phyloP scores from a whole-genome alignment of 2,888 invertebrate genomes.

The Habrosyne pyritoides region DNA sequence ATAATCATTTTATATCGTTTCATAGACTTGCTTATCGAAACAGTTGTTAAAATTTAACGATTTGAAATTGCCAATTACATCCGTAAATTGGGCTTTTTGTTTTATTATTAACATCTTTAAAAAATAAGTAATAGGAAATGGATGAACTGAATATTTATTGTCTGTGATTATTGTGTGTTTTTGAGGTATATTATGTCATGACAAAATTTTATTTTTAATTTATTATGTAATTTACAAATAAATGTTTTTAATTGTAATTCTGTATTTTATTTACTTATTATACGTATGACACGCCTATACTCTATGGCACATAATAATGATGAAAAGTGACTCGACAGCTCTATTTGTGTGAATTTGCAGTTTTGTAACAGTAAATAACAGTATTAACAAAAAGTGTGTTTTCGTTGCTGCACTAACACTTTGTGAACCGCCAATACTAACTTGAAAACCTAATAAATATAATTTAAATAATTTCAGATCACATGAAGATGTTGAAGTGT shows the following conservation, averaged over 20 bases:
- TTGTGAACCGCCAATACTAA: background rate
- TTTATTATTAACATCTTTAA: background rate
- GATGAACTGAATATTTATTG: conserved; percentile 15
- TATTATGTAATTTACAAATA: conserved; percentile 50
- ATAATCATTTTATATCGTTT: background rate
- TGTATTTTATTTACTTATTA: conserved; percentile 26
- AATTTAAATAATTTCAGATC: conserved; percentile 50
- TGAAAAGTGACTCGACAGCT: too few relatives aligned
- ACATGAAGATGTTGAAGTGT: conserved; percentile 29
- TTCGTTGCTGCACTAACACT: conserved; percentile 1
- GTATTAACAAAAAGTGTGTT: background rate
- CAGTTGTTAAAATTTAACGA: background rate
- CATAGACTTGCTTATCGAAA: background rate
- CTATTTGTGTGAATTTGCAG: conserved; percentile 6
- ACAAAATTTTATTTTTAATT: conserved; percentile 54
- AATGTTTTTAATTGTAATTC: conserved; percentile 43
- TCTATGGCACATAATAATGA: too few relatives aligned
- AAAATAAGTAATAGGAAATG: background rate
- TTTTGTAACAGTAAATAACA: conserved; percentile 8
- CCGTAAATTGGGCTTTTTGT: background rate
- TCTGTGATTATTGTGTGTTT: conserved; percentile 54
- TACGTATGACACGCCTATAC: too few relatives aligned
- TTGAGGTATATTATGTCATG: conserved; percentile 45
- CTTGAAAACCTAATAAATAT: conserved; percentile 6
- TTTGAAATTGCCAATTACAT: conserved; percentile 4